Evolutionary conservation across 2,797 vertebrate species (phyloP), one percentile per base, ranked within the genome.

Genomic region (Pitangus sulphuratus): DNA sequence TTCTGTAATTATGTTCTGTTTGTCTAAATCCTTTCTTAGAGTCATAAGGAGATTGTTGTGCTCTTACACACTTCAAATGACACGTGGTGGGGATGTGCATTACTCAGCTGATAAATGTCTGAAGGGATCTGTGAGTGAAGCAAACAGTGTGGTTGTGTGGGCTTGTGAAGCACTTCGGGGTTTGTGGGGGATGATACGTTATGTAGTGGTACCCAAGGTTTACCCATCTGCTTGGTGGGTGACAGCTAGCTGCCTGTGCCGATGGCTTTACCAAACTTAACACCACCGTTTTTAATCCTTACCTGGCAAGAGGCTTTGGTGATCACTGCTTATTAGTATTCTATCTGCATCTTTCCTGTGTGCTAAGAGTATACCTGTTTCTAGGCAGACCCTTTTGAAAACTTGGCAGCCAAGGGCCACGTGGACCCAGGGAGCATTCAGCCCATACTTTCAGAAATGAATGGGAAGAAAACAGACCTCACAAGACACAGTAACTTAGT

Each of bases 81-180:
- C 57, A 61, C 54, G 83, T 79, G 50, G 45, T 78, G 53, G 72
- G 69, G 77, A 91, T 88, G 62, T 79, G 50, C 35, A 31, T 95
- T 96, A 72, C 83, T 97, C 94, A 95, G 58, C 76, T 95, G 90
- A 90, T 90, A 76, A 77, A 77, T 10, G 60, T 92, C 83, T 89
- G 11, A 87, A 87, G 62, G 70, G 84, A 89, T 94, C 64, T 65
- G 64, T 53, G 72, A 94, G 57, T 33, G 66, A 88, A 91, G 83
- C 61, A 50, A 88, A 50, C 72, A 54, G 37, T 82, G 54, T 42
- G 66, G 51, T 58, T 77, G 50, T 65, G 69, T 95, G 77, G 87
- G 87, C 79, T 93, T 75, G 42, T 54, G 80, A 90, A 90, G 76
- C 85, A 47, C 85, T 92, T 57, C 61, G 84, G 91, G 57, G 37